Evolutionary conservation across 2,888 invertebrate genomes (phyloP).

Genomic region (Loripinus fragilis): DNA sequence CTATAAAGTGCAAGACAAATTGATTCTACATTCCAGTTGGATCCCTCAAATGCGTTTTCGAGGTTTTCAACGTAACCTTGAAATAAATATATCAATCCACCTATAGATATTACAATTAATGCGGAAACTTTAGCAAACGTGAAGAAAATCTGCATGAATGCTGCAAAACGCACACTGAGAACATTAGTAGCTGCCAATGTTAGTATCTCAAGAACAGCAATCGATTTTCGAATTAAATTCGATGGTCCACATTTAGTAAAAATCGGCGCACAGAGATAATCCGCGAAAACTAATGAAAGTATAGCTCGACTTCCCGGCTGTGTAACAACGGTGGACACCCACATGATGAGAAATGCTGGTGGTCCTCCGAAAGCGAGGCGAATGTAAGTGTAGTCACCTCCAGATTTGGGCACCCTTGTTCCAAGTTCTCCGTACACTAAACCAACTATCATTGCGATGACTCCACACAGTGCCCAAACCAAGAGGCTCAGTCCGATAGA

Average conservation of each 20-base stretch:
- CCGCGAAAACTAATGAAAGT: not conserved
- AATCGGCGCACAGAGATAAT: not conserved
- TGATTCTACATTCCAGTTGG: not conserved
- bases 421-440: too few relatives aligned
- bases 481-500: constrained; percentile 97
- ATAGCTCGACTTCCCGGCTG: constrained; percentile 25
- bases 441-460: not conserved
- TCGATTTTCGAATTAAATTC: not conserved
- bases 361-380: too few relatives aligned
- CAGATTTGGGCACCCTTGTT: too few relatives aligned
- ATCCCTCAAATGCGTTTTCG: not conserved
- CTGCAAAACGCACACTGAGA: not conserved
- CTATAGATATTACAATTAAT: not conserved
- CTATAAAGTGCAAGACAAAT: not conserved
- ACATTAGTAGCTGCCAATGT: not conserved
- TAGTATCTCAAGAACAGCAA: not conserved
- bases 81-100: not conserved
- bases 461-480: constrained; percentile 96
- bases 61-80: not conserved
- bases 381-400: too few relatives aligned
- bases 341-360: not conserved
- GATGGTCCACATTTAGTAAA: not conserved
- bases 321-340: not conserved
- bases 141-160: not conserved
- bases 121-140: not conserved